Conservation (phyloP, 2,113 vertebrate genomes). For the Xyrauchen texanus region DNA sequence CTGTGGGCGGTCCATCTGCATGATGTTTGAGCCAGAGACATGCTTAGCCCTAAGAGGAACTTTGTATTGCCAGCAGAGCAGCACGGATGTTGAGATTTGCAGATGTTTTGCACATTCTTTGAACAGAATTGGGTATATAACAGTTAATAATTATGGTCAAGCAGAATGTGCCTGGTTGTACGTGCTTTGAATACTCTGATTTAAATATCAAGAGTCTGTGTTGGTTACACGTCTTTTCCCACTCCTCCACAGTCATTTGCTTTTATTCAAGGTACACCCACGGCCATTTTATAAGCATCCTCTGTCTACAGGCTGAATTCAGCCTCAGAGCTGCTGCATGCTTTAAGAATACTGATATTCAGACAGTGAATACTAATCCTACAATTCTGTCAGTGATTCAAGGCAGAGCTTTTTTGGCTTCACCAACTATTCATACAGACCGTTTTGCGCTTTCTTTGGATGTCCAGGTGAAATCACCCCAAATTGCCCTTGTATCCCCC, state of each 20-base stretch:
- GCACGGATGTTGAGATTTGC: too few species aligned
- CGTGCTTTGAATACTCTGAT: neutral
- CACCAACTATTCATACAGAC: neutral
- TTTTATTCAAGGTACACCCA: conserved; percentile 22
- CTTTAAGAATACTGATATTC: conserved; percentile 24
- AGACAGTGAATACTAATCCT: conserved; percentile 29
- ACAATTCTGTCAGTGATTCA: conserved; percentile 3
- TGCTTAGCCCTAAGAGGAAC: too few species aligned
- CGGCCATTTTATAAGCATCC: conserved; percentile 21
- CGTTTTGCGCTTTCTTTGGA: conserved; percentile 11
- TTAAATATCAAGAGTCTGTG: neutral
- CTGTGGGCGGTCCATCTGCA: too few species aligned
- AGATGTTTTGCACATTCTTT: too few species aligned
- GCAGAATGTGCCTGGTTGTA: neutral
- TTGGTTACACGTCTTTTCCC: neutral
- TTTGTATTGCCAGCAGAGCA: too few species aligned
- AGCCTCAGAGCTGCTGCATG: conserved; percentile 18
- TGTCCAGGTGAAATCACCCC: conserved; percentile 33
- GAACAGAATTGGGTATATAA: neutral
- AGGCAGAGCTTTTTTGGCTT: neutral
- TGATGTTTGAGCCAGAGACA: too few species aligned
- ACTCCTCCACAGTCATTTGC: conserved; percentile 14
- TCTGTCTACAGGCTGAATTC: conserved; percentile 24
- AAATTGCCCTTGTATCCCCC: conserved; percentile 61
- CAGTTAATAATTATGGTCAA: neutral